Evolutionary conservation across 2,113 vertebrate species (phyloP).

Genomic region (Phasianus colchicus): DNA sequence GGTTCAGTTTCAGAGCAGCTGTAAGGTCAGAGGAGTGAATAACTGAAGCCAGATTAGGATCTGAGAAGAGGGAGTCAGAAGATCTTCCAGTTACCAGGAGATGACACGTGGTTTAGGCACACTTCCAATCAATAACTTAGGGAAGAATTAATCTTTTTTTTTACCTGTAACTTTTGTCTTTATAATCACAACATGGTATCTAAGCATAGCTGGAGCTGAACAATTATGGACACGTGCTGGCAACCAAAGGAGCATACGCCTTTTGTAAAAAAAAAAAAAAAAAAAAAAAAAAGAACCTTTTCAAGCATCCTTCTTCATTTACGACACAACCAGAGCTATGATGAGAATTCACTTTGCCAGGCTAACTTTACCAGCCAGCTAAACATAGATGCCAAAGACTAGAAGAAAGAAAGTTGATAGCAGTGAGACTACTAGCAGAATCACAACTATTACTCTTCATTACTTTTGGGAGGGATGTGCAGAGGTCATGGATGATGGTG

Average conservation of each 20-base stretch:
- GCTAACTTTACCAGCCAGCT: not conserved
- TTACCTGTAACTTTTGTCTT: not conserved
- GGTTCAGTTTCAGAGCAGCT: not conserved
- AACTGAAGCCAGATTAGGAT: not conserved
- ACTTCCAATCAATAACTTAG: not conserved
- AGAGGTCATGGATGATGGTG: not conserved
- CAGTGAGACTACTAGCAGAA: not conserved
- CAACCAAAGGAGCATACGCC: not conserved
- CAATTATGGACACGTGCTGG: not conserved
- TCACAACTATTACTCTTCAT: not conserved
- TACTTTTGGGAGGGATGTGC: not conserved
- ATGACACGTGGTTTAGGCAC: not conserved
- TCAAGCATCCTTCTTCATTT: not conserved
- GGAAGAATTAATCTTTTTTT: not conserved
- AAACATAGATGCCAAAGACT: not conserved
- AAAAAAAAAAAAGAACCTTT: not conserved
- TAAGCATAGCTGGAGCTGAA: not conserved
- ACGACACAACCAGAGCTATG: not conserved
- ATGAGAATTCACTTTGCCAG: not conserved
- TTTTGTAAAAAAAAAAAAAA: not conserved
- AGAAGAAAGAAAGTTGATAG: not conserved
- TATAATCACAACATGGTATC: not conserved
- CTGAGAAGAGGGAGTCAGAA: not conserved
- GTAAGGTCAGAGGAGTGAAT: not conserved
- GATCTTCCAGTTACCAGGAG: not conserved